A percentile compares a stretch with the other conserved stretches of the same genome.
Conservation (phyloP, 1,140 invertebrate genomes). For the Limonius californicus region DNA sequence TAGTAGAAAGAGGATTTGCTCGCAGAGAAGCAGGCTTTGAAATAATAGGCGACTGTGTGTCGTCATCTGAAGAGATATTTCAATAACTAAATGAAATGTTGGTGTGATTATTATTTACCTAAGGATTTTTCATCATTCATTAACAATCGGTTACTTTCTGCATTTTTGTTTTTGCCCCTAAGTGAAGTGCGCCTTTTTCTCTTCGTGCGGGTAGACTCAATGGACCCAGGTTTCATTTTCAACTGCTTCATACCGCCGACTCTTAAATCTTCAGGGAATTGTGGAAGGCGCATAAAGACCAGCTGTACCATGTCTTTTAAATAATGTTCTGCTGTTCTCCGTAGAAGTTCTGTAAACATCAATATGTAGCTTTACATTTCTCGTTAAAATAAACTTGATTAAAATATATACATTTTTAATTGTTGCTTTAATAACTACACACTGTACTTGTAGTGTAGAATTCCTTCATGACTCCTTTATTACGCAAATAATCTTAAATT, state of each 20-base stretch:
- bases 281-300: conserved; percentile 84
- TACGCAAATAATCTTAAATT: too few species aligned
- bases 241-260: conserved; percentile 47
- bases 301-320: conserved; percentile 93
- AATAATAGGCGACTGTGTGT: conserved; percentile 8
- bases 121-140: too few species aligned
- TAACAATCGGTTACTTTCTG: neutral
- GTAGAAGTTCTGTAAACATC: conserved; percentile 86
- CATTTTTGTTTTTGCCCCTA: conserved; percentile 30
- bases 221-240: conserved; percentile 59
- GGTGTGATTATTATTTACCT: too few species aligned
- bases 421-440: too few species aligned
- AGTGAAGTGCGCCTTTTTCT: conserved; percentile 37
- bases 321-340: conserved; percentile 88
- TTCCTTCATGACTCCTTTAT: too few species aligned
- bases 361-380: too few species aligned
- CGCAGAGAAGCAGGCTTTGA: neutral
- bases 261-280: conserved; percentile 65
- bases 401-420: too few species aligned
- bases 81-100: too few species aligned
- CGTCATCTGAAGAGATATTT: too few species aligned
- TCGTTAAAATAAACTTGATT: too few species aligned
- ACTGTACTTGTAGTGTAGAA: too few species aligned
- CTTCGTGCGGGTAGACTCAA: conserved; percentile 51
- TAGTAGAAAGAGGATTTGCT: conserved; percentile 47